Base-by-base conservation (phyloP, 2,113 vertebrate species). In the Oxyruncus cristatus region DNA sequence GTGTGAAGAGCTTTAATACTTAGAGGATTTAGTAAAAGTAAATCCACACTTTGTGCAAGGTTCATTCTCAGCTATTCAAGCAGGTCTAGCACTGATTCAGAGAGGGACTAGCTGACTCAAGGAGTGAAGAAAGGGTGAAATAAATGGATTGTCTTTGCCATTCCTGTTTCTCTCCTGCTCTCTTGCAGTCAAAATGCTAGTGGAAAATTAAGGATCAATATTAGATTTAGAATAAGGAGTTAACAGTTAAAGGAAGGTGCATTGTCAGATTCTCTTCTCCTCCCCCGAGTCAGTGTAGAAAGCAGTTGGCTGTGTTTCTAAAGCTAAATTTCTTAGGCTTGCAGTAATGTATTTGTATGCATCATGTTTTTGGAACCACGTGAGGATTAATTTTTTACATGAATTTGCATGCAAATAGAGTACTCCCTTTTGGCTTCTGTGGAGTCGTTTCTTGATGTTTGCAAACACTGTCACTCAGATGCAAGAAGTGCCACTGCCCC, bases 1-100 rank as follows among this genome's bases (percentile, higher is more conserved):
- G 99, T 99, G 98, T 98, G 98, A 98, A 98, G 98, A 97, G 98
- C 97, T 98, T 98, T 98, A 98, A 98, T 98, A 98, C 97, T 98
- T 97, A 98, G 97, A 97, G 98, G 98, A 98, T 98, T 98, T 98
- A 98, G 96, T 96, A 97, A 97, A 98, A 98, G 96, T 96, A 97
- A 98, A 98, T 98, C 97, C 98, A 98, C 98, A 98, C 95, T 97
- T 97, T 97, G 97, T 96, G 86, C 95, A 92, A 96, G 94, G 84
- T 97, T 95, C 96, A 95, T 94, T 91, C 96, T 97, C 82, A 89
- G 96, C 97, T 97, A 97, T 98, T 98, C 98, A 98, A 92, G 88
- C 95, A 8, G 80, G 97, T 97, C 70, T 96, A 97, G 97, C 95
- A 86, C 96, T 92, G 97, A 97, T 97, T 97, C 97, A 96, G 96